Evolutionary conservation across 2,113 vertebrate genomes (phyloP), one percentile per base, ranked within the genome.

Genomic region (Toxotes jaculatrix): DNA sequence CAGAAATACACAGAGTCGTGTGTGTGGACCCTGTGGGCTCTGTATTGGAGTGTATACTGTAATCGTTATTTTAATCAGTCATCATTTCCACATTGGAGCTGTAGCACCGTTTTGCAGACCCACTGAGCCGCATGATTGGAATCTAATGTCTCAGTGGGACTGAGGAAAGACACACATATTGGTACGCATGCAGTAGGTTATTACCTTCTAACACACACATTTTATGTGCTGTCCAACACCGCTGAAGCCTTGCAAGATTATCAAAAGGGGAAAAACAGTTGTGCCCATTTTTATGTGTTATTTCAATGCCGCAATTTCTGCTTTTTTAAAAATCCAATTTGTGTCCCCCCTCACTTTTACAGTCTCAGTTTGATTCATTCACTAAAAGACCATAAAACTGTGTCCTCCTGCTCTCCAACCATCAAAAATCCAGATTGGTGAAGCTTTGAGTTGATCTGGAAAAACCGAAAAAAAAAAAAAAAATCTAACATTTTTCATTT

Each of bases 31-130:
- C 59, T 59, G 36, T 71, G 56, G 47, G 51, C 68, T 55, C 16
- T 32, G 49, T 63, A 64, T 51, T 73, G 55, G 43, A 70, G 84
- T 71, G 74, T 86, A 59, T 79, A 79, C n/a, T 83, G 72, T 89
- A 66, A 89, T 88, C 14, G 51, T 66, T 80, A 80, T 66, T 77
- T 86, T 84, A 84, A 92, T 88, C 88, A 79, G 76, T 76, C 76
- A 81, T 89, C 63, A 77, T 82, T 89, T 89, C 66, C 75, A 86
- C 66, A 57, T 51, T 38, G 57, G 61, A 42, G 64, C 64, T 71
- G 62, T 36, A 32, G 61, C 68, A 68, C 16, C 9, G 27, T 63
- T 80, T 80, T 68, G 55, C 43, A 69, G 40, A 87, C 27, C 59
- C 72, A 77, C 80, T 87, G 85, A 85, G 83, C 85, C 21, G 57